Base-by-base conservation (phyloP, 1,140 invertebrate genomes). In the Caerostris extrusa region DNA sequence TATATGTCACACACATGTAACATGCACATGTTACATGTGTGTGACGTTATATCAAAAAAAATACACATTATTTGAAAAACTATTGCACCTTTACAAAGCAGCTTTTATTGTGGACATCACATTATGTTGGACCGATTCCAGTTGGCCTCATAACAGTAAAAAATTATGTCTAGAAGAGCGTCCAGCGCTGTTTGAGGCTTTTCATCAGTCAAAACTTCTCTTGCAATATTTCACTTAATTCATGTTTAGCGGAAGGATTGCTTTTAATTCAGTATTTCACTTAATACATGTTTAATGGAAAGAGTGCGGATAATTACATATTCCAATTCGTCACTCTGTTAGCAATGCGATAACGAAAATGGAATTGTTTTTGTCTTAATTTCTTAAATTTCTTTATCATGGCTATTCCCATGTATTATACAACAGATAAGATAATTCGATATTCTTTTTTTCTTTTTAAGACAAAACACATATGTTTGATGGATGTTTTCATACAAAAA, bases 141-240 rank as follows among this genome's bases (percentile, higher is more conserved):
- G 71, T 50, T 77, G 71, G 71, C 71, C 53, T 77, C 34, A 50
- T 8, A 10, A 50, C 34, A 34, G 34, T 34, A 34, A 77, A 77
- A 77, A 77, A 50, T 77, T 50, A 50, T 77, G 50, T 7, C 8
- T 8, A 53, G 71, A 4, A 7, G 7, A 53, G 3, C 34, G 4
- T 0, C n/a, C 12, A 50, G 50, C n/a, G 5, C 61, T 53, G 50
- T 77, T 12, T 34, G 34, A 34, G 34, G 34, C 50, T 12, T 64
- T 77, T 34, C 71, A 77, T 77, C 71, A 34, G 12, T 77, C 71
- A 77, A 34, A 5, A 12, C 71, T 34, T 50, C 50, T 12, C 61
- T 50, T 50, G 53, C 71, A 19, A 77, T 77, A 77, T 58, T 85
- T 85, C 55, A 60, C 34, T 60, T 60, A 85, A 85, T 85, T 85